phyloP scores from a whole-genome alignment of 2,113 vertebrate genomes.

The Egretta garzetta region DNA sequence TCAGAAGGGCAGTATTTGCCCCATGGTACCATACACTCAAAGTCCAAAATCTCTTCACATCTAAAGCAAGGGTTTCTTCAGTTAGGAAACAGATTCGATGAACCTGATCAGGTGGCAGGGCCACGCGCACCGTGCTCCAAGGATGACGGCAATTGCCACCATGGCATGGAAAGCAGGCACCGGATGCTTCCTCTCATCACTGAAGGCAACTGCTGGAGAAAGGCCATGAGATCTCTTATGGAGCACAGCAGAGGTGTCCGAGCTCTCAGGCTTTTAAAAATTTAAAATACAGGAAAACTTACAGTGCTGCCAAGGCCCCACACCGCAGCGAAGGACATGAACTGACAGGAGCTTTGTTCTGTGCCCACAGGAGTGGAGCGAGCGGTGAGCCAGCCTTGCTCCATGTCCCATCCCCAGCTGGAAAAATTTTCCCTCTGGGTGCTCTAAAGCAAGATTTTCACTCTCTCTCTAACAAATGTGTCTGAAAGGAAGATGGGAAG shows the following conservation, averaged over 20 bases:
- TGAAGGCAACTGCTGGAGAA: not conserved
- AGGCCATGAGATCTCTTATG: not conserved
- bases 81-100: fast-evolving
- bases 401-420: not conserved
- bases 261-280: not conserved
- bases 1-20: not conserved
- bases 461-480: not conserved
- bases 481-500: not conserved
- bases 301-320: not conserved
- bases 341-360: not conserved
- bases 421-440: not conserved
- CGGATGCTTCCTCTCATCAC: not conserved
- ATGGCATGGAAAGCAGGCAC: not conserved
- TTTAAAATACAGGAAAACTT: not conserved
- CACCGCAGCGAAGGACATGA: not conserved
- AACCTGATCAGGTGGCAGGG: not conserved
- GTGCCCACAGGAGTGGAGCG: not conserved
- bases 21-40: not conserved
- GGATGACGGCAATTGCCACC: not conserved
- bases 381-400: not conserved
- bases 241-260: not conserved
- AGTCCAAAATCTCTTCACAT: not conserved
- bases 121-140: fast-evolving
- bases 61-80: not conserved
- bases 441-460: not conserved